phyloP scores from a whole-genome alignment of 2,888 invertebrate species.

The Ganaspis brasiliensis region DNA sequence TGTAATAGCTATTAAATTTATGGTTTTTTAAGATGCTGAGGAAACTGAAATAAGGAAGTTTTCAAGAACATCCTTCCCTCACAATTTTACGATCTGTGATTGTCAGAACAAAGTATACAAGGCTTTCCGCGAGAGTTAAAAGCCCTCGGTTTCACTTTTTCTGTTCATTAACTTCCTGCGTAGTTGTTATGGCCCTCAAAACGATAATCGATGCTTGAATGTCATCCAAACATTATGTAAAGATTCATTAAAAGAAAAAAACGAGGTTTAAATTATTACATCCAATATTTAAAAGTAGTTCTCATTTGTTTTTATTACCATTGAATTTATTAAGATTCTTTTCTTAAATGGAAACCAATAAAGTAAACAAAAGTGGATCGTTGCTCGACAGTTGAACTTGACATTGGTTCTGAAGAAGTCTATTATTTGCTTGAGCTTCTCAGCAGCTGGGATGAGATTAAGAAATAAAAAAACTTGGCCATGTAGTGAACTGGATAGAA shows the following conservation, averaged over 20 bases:
- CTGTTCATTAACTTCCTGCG: slow-evolving; percentile 15
- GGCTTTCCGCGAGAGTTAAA: slow-evolving; percentile 49
- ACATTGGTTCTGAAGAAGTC: too few species aligned
- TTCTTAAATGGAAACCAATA: too few species aligned
- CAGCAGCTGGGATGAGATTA: neutral
- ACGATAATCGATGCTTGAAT: neutral
- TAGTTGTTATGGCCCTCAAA: slow-evolving; percentile 3
- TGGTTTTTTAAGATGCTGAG: slow-evolving; percentile 30
- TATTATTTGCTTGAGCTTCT: too few species aligned
- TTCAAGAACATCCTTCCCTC: slow-evolving; percentile 50
- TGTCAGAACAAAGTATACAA: slow-evolving; percentile 18
- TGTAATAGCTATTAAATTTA: slow-evolving; percentile 5
- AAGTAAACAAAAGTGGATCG: too few species aligned
- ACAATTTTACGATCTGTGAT: slow-evolving; percentile 49
- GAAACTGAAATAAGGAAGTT: slow-evolving; percentile 38
- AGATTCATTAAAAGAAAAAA: neutral
- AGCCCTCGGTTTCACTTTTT: slow-evolving; percentile 41
- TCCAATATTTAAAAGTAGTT: too few species aligned
- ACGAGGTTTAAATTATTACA: too few species aligned
- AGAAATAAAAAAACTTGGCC: neutral
- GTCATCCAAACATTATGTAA: slow-evolving; percentile 14
- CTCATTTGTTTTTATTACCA: too few species aligned
- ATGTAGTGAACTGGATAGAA: neutral
- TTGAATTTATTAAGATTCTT: too few species aligned
- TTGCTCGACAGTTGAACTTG: too few species aligned